Base-by-base conservation (phyloP, 2,113 vertebrate species). In the Pseudolaguvia tuberculata region DNA sequence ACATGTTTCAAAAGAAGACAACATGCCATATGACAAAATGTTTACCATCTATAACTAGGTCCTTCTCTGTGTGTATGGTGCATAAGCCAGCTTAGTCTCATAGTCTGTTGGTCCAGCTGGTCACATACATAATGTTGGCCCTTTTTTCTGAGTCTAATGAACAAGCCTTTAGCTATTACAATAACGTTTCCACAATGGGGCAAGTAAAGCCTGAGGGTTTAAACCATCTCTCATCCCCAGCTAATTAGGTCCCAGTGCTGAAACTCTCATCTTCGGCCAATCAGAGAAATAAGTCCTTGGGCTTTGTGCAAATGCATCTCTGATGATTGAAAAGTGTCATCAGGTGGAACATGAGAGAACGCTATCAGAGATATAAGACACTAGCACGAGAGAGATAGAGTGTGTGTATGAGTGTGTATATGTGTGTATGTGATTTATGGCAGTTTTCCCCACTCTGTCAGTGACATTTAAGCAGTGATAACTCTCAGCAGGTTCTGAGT, bases 321-420 rank as follows among this genome's bases (percentile, higher is more conserved):
- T 42, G 76, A 81, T 75, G 70, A 78, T 78, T 73, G 67, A 78
- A 62, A 72, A 50, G 73, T 62, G 69, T 71, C 42, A 81, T 78
- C 72, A 72, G 68, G 58, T 66, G 18, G 67, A 81, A 77, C 75
- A 71, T 73, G 75, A 65, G 75, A 61, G 58, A 21, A 57, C 31
- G 55, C 66, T 74, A 67, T 67, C 48, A 50, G 63, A 17, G 72
- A 79, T 76, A 52, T 56, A 55, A 59, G 52, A 76, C 48, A 62
- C 20, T 27, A 56, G 67, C 69, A 56, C 31, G 17, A 27, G 62
- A 55, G 77, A 73, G 77, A 71, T 65, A 29, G 11, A 65, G 66
- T 18, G 20, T 17, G 17, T 59, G 61, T n/a, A n/a, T n/a, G n/a
- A n/a, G n/a, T n/a, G n/a, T n/a, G n/a, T n/a, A n/a, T n/a, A n/a